phyloP scores from a whole-genome alignment of 2,888 invertebrate genomes.

The Plagodis dolabraria region DNA sequence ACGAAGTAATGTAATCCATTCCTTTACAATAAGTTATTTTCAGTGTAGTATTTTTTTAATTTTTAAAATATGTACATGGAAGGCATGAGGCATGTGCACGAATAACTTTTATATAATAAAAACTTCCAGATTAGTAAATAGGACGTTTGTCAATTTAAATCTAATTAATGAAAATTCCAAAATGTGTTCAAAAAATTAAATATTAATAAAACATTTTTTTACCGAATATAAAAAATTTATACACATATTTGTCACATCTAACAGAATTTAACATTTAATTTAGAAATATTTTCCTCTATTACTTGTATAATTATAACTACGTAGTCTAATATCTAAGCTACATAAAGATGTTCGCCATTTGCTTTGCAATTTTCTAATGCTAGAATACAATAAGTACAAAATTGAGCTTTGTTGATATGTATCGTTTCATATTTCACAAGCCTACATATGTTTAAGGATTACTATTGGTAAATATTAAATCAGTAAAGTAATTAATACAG shows the following conservation, averaged over 20 bases:
- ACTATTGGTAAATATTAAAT: neutral
- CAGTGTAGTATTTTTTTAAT: slow-evolving; percentile 17
- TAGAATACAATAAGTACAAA: slow-evolving; percentile 81
- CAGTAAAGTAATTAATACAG: neutral
- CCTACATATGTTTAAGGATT: slow-evolving; percentile 11
- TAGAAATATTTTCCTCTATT: slow-evolving; percentile 38
- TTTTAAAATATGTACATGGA: slow-evolving; percentile 67
- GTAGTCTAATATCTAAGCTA: slow-evolving; percentile 68
- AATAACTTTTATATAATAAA: slow-evolving; percentile 19
- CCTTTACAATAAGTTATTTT: neutral
- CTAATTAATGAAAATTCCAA: slow-evolving; percentile 29
- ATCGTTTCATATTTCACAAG: slow-evolving; percentile 58
- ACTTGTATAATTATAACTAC: slow-evolving; percentile 44
- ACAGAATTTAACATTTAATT: slow-evolving; percentile 36
- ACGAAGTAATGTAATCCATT: no score
- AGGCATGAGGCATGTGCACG: slow-evolving; percentile 72
- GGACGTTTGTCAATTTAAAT: slow-evolving; percentile 35
- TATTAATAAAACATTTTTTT: slow-evolving; percentile 31
- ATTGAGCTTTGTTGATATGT: slow-evolving; percentile 83
- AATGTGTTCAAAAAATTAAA: slow-evolving; percentile 36
- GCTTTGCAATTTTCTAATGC: slow-evolving; percentile 77
- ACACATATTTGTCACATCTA: slow-evolving; percentile 28
- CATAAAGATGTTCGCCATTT: slow-evolving; percentile 68
- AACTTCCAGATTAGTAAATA: slow-evolving; percentile 44
- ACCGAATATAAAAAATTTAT: slow-evolving; percentile 32